Evolutionary conservation across 2,888 invertebrate species (phyloP), one percentile per base, ranked within the genome.

Genomic region (Hyposoter didymator): DNA sequence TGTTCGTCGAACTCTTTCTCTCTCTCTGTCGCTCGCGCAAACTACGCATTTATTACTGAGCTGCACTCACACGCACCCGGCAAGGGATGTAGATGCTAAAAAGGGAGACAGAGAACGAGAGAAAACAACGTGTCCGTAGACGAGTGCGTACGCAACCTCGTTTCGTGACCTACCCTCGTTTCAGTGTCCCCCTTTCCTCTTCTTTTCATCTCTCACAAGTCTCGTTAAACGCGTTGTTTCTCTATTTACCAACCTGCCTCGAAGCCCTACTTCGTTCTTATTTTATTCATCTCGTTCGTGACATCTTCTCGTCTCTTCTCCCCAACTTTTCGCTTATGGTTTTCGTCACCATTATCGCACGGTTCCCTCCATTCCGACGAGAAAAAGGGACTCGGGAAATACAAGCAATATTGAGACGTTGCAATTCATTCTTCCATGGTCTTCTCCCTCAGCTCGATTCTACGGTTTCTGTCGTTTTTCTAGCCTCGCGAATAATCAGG

Each of bases 151-250:
- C 85, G 84, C 87, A 85, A 85, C 87, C 84, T 70, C 84, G 79
- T 86, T 85, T 82, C 87, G 87, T 84, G 79, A 85, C 82, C 84
- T 83, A 87, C 84, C 85, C 81, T 79, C 66, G 80, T 83, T 81
- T 59, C 69, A 45, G 22, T 55, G 2, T 69, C 59, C 43, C 80
- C 62, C 76, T 32, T 69, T 62, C 82, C 79, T 55, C 43, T 64
- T 47, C 45, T 6, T 28, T 22, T 19, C 47, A 49, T 67, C 49
- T 62, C 14, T 76, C 39, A 19, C 66, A 22, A 19, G 47, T 45
- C 59, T 62, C 52, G 62, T 73, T 62, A 22, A 70, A 62, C 59
- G 12, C 70, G 35, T 78, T 81, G 76, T 82, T 75, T 82, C 72
- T 80, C 52, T 52, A 52, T 80, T 75, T 80, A 67, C 22, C 35